These are phyloP conservation scores for Anodontia alba DNA, from an alignment of 2,888 invertebrate genomes.

Conservation along the genomic window DNA sequence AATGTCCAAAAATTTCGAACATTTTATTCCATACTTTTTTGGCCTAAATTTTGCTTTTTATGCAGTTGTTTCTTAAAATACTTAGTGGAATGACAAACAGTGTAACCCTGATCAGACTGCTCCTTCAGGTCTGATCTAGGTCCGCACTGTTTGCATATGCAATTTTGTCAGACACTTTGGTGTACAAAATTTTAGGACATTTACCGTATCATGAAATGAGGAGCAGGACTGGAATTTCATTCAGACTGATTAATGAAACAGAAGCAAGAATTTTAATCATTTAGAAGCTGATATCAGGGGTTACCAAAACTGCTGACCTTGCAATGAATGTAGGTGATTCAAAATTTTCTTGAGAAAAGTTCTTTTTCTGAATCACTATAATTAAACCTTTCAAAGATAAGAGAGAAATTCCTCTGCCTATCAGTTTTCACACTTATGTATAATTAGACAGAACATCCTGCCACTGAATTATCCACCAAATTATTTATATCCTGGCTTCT, in stretches of 20 bases:
- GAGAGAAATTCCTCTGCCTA: background rate
- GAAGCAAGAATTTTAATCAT: background rate
- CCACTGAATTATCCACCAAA: background rate
- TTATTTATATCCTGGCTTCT: background rate
- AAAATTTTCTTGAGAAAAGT: conserved; percentile 9
- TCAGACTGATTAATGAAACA: background rate
- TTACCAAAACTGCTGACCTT: background rate
- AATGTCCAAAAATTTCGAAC: too few relatives aligned
- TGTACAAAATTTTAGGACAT: too few relatives aligned
- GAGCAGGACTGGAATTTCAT: conserved; percentile 2
- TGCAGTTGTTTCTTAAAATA: too few relatives aligned
- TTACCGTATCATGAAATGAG: too few relatives aligned
- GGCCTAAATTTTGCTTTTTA: too few relatives aligned
- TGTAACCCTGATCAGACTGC: too few relatives aligned
- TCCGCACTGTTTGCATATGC: too few relatives aligned
- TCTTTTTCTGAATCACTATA: conserved; percentile 12
- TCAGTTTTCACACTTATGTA: conserved; percentile 18
- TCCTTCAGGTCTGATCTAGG: too few relatives aligned
- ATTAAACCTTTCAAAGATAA: conserved; percentile 8
- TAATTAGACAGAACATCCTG: conserved; percentile 7
- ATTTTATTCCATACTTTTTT: too few relatives aligned
- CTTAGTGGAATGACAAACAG: too few relatives aligned
- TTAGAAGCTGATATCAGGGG: background rate
- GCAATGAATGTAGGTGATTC: background rate
- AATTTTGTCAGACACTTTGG: too few relatives aligned